These are phyloP conservation scores for Agrilus cyanescens DNA, from an alignment of 2,888 invertebrate species.

Conservation along the genomic window DNA sequence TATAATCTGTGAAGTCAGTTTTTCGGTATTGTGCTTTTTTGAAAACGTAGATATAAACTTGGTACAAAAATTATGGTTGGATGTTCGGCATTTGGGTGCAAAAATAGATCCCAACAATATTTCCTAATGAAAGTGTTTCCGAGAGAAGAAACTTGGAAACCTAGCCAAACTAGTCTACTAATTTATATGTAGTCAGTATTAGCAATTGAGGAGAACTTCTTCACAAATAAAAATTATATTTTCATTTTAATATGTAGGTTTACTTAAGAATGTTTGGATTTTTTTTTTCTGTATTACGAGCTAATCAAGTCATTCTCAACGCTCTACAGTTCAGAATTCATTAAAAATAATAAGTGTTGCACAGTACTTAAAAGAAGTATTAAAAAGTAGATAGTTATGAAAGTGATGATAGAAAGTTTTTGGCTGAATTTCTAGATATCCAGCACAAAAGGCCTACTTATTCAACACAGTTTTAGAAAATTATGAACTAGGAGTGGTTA, in stretches of 20 bases:
- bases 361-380: conserved; percentile 11
- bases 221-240: conserved; percentile 10
- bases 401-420: too few relatives aligned
- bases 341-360: conserved; percentile 15
- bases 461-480: too few relatives aligned
- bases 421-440: too few relatives aligned
- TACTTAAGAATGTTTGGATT: conserved; percentile 16
- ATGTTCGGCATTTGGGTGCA: conserved; percentile 32
- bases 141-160: conserved; percentile 29
- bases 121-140: conserved; percentile 34
- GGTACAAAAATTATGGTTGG: too few relatives aligned
- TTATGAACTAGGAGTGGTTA: too few relatives aligned
- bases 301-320: conserved; percentile 12
- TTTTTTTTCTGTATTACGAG: conserved; percentile 13
- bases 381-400: conserved; percentile 11
- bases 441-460: too few relatives aligned
- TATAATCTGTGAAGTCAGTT: too few relatives aligned
- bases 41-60: too few relatives aligned
- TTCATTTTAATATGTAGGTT: conserved; percentile 16
- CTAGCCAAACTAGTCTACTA: conserved; percentile 28
- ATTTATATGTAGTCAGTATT: too few relatives aligned
- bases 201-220: conserved; percentile 9
- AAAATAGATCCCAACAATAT: conserved; percentile 32
- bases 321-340: conserved; percentile 14
- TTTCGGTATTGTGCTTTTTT: too few relatives aligned